Conservation (phyloP, 2,888 invertebrate genomes). For the Yponomeuta sedellus region DNA sequence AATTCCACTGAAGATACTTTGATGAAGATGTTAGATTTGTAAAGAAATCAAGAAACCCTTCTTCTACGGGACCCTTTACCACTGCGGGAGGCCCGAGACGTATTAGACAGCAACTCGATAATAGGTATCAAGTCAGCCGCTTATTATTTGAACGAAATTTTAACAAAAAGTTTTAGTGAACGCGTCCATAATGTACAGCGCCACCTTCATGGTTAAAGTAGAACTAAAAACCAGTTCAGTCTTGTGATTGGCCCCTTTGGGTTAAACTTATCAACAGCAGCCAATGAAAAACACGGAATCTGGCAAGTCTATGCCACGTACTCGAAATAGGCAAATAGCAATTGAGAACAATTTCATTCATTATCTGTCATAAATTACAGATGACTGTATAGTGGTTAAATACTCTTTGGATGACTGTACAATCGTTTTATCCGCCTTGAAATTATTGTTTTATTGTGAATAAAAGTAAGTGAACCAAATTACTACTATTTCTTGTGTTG, state of each 20-base stretch:
- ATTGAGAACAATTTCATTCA: constrained; percentile 56
- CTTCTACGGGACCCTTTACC: too few species aligned
- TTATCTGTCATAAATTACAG: constrained; percentile 39
- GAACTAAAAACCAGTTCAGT: not conserved
- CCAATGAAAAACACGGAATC: not conserved
- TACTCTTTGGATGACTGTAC: constrained; percentile 72
- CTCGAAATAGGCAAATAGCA: constrained; percentile 29
- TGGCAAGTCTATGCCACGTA: constrained; percentile 33
- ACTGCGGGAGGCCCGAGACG: too few species aligned
- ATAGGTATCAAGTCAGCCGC: too few species aligned
- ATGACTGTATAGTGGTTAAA: constrained; percentile 68
- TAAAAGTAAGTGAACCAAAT: constrained; percentile 49
- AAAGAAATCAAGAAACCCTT: too few species aligned
- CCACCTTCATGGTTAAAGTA: not conserved
- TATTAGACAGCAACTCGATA: too few species aligned
- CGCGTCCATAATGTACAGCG: constrained; percentile 4
- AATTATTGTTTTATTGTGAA: constrained; percentile 42
- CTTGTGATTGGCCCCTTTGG: not conserved
- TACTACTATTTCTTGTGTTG: not conserved
- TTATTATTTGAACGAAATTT: not conserved
- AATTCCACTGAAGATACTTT: too few species aligned
- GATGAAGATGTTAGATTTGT: too few species aligned
- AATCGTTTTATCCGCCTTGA: constrained; percentile 63
- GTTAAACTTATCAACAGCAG: not conserved
- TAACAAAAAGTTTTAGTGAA: not conserved